Percentiles rank a stretch among this genome's conserved stretches.
Conservation (phyloP, 2,113 vertebrate genomes). For the Corythaixoides concolor region DNA sequence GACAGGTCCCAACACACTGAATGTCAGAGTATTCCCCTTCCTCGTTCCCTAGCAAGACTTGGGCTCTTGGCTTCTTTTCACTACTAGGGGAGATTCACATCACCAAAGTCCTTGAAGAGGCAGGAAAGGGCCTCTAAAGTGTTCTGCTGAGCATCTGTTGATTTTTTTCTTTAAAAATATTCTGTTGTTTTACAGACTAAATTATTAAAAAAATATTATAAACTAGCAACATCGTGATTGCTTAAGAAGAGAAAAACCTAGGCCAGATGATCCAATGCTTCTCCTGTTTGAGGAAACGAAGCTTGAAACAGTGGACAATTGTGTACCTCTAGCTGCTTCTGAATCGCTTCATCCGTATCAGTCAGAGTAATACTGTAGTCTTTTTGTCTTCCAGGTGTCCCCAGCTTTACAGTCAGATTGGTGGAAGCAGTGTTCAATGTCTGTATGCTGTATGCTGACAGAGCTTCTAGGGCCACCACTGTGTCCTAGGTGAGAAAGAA, state of each 20-base stretch:
- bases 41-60: neutral
- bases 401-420: slow-evolving; percentile 56
- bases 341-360: slow-evolving; percentile 45
- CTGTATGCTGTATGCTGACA: slow-evolving; percentile 74
- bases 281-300: neutral
- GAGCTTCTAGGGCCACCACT: slow-evolving; percentile 79
- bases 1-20: neutral
- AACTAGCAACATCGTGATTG: neutral
- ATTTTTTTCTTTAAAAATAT: neutral
- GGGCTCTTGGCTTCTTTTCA: neutral
- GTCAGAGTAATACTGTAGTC: slow-evolving; percentile 40
- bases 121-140: neutral
- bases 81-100: neutral
- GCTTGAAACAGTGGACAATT: neutral
- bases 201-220: neutral
- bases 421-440: neutral
- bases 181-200: neutral
- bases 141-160: neutral
- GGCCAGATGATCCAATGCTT: neutral
- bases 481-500: slow-evolving; percentile 75
- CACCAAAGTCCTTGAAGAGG: neutral
- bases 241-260: neutral
- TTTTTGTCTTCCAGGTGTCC: slow-evolving; percentile 1
- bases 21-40: neutral
- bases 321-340: slow-evolving; percentile 76